These are phyloP conservation scores for Desoria tigrina DNA, from an alignment of 2,888 invertebrate species.

Conservation along the genomic window DNA sequence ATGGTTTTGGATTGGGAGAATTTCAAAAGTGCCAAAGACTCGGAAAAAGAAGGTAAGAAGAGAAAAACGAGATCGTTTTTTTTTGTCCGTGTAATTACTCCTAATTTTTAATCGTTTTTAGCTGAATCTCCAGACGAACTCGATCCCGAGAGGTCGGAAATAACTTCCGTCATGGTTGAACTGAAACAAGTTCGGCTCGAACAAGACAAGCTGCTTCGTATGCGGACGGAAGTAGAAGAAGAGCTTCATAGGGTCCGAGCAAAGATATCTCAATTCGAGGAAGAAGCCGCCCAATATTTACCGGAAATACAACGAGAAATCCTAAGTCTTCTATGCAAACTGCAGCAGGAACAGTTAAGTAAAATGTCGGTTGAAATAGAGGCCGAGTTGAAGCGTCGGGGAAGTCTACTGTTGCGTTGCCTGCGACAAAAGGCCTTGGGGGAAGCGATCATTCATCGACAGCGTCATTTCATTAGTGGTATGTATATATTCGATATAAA, in stretches of 20 bases:
- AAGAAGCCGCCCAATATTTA: conserved; percentile 56
- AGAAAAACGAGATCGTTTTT: not conserved
- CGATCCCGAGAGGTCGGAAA: conserved; percentile 31
- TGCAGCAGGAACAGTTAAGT: conserved; percentile 91
- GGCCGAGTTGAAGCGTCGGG: conserved; percentile 80
- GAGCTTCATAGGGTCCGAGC: conserved; percentile 78
- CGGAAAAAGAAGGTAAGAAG: conserved; percentile 68
- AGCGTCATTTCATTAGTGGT: conserved; percentile 80
- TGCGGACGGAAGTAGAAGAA: conserved; percentile 74
- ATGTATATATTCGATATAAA: not conserved
- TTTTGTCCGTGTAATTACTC: not conserved
- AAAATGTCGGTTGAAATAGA: conserved; percentile 77
- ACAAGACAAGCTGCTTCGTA: conserved; percentile 75
- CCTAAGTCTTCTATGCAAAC: conserved; percentile 80
- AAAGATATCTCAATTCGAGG: conserved; percentile 77
- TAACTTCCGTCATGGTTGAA: conserved; percentile 49
- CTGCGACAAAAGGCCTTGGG: conserved; percentile 82
- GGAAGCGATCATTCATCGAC: conserved; percentile 88
- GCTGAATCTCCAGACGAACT: not conserved
- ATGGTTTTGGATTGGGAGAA: conserved; percentile 78
- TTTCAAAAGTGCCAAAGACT: conserved; percentile 60
- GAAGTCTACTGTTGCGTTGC: conserved; percentile 77
- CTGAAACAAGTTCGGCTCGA: conserved; percentile 61
- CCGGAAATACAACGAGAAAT: conserved; percentile 87
- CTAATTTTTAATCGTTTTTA: conserved; percentile 10